Percentiles rank a stretch among this genome's conserved stretches.
Evolutionary conservation across 2,888 invertebrate species (phyloP).

Genomic region (Drosophila gaucha): DNA sequence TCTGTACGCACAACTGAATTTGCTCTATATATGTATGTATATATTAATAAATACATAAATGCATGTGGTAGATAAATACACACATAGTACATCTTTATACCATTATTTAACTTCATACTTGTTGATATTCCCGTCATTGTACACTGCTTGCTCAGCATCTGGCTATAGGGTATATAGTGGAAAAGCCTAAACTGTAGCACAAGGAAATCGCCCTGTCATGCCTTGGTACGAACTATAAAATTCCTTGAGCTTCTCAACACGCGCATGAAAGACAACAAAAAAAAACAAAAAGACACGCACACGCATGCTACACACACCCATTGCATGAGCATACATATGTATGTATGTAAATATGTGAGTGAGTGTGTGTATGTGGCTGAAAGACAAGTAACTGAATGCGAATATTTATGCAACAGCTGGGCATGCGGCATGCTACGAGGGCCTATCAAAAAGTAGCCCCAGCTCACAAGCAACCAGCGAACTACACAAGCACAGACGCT

Average conservation of each 20-base stretch:
- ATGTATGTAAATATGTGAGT: background rate
- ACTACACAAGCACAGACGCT: background rate
- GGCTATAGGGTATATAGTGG: slow-evolving; percentile 14
- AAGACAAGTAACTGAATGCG: slow-evolving; percentile 59
- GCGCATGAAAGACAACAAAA: slow-evolving; percentile 59
- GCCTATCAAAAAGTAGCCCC: slow-evolving; percentile 17
- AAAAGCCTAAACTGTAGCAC: slow-evolving; percentile 25
- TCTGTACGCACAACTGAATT: background rate
- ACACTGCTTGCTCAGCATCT: background rate
- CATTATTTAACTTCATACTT: too few relatives aligned
- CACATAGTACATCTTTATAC: background rate
- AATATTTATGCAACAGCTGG: slow-evolving; percentile 78
- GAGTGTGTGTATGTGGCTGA: background rate
- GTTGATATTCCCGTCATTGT: too few relatives aligned
- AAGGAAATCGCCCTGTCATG: slow-evolving; percentile 54
- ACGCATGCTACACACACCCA: background rate
- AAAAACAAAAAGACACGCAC: too few relatives aligned
- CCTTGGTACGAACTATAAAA: slow-evolving; percentile 51
- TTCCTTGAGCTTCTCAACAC: slow-evolving; percentile 73
- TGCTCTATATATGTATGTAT: too few relatives aligned
- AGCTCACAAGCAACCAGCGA: background rate
- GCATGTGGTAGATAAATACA: background rate
- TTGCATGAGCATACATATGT: background rate
- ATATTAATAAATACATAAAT: too few relatives aligned
- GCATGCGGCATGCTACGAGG: slow-evolving; percentile 52